Evolutionary conservation across 2,797 vertebrate genomes (phyloP), one percentile per base, ranked within the genome.

Genomic region (Pseudocheirus occidentalis): DNA sequence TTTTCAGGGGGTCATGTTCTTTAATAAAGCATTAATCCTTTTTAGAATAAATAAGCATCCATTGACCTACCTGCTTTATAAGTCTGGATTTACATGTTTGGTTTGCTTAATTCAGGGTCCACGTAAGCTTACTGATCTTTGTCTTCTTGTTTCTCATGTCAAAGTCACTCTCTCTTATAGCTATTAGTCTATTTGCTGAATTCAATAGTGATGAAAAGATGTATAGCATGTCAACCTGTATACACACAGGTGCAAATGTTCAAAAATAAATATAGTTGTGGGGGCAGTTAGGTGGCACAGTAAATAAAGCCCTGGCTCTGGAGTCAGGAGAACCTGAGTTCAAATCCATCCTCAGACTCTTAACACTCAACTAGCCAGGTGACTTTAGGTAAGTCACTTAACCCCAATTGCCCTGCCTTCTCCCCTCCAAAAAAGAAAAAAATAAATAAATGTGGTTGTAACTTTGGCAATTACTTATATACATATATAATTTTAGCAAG

Each of bases 61-160:
- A 11, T 93, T 81, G 13, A 31, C 24, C 13, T 34, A 29, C 14
- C 54, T 92, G 62, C 90, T 92, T 56, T 57, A 1, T 21, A 57
- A 56, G 16, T 91, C 27, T 73, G 7, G 81, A 18, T 29, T 93
- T 94, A 34, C 18, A 6, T 1, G 0, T 92, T 34, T 24, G 28
- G 52, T 93, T 94, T 92, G 40, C 90, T 92, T 46, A 91, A 91
- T 93, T 21, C 16, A 46, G 40, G 4, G 1, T 40, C 87, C 81
- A 16, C 1, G 0, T 28, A 0, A 62, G 12, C 1, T 0, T 28
- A 0, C 81, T 34, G 3, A 31, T 34, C 59, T 62, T 46, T 7
- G 9, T 29, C 18, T 62, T 29, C 4, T 53, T 6, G 57, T 93
- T 96, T 91, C 93, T 62, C 93, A 21, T 55, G 28, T 62, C 54